Evolutionary conservation across 1,140 invertebrate genomes (phyloP).

Genomic region (Bombyx mori): DNA sequence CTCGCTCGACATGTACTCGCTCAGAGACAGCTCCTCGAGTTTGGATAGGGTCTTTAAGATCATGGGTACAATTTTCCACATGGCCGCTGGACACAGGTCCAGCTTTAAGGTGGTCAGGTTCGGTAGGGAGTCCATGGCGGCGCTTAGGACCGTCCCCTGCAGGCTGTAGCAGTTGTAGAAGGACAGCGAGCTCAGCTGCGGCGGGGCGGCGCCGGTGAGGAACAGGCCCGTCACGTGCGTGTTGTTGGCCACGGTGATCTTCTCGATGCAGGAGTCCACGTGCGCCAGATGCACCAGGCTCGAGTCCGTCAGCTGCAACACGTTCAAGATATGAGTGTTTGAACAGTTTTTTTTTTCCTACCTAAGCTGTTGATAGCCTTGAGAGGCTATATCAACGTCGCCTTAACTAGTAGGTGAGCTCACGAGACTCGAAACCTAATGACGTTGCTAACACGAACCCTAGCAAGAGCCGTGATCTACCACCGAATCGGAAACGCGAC

Average conservation of each 20-base stretch:
- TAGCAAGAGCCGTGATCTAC: no score
- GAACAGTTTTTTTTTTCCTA: background rate
- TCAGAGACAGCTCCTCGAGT: slow-evolving; percentile 55
- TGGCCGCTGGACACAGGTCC: slow-evolving; percentile 43
- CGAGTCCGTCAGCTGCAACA: slow-evolving; percentile 51
- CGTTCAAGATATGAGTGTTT: background rate
- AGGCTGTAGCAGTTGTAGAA: slow-evolving; percentile 61
- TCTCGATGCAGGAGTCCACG: slow-evolving; percentile 44
- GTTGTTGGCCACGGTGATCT: slow-evolving; percentile 49
- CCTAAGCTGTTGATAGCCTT: no score
- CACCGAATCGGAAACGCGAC: no score
- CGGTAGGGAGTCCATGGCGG: slow-evolving; percentile 42
- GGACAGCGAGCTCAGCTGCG: slow-evolving; percentile 39
- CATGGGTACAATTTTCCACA: slow-evolving; percentile 46
- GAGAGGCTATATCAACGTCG: no score
- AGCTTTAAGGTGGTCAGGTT: slow-evolving; percentile 43
- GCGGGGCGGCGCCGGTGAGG: slow-evolving; percentile 35
- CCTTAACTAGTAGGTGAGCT: no score
- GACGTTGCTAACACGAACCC: no score
- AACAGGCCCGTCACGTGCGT: slow-evolving; percentile 56
- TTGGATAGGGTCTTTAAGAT: slow-evolving; percentile 47
- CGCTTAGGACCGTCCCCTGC: slow-evolving; percentile 42
- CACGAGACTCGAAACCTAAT: no score
- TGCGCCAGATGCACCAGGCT: slow-evolving; percentile 52
- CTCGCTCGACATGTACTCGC: slow-evolving; percentile 42